Evolutionary conservation across 2,888 invertebrate genomes (phyloP).

Genomic region (Glomeris marginata): DNA sequence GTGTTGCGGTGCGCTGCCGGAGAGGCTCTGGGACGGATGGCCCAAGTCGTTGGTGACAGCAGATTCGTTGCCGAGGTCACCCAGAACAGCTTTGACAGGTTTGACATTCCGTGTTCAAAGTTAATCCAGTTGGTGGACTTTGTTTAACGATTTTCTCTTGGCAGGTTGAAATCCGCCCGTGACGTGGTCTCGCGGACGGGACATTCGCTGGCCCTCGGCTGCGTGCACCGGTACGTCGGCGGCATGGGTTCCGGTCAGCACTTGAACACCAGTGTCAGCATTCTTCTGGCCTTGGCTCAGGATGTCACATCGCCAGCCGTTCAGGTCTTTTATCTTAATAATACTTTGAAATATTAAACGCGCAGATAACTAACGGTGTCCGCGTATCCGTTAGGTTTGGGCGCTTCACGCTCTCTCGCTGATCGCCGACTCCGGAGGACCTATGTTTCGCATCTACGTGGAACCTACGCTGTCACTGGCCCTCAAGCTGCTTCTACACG

Average conservation of each 20-base stretch:
- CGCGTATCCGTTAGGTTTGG: constrained; percentile 54
- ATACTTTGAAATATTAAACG: too few relatives aligned
- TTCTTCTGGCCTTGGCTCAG: constrained; percentile 82
- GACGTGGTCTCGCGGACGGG: constrained; percentile 72
- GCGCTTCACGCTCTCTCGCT: constrained; percentile 86
- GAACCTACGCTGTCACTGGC: constrained; percentile 83
- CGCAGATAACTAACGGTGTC: too few relatives aligned
- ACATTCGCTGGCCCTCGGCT: constrained; percentile 86
- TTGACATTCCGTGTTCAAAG: constrained; percentile 12
- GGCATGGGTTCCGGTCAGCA: constrained; percentile 93
- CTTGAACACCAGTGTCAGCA: constrained; percentile 83
- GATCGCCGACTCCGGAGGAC: constrained; percentile 94
- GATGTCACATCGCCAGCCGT: constrained; percentile 84
- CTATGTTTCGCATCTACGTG: constrained; percentile 96
- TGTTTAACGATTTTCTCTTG: constrained; percentile 16
- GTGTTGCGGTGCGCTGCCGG: constrained; percentile 82
- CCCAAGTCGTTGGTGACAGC: constrained; percentile 73
- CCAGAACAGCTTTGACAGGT: constrained; percentile 72
- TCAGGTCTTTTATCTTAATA: too few relatives aligned
- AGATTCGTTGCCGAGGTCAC: constrained; percentile 77
- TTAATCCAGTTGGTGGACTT: constrained; percentile 1
- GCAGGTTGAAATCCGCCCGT: constrained; percentile 55
- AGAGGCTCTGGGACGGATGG: constrained; percentile 84
- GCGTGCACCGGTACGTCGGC: constrained; percentile 86
- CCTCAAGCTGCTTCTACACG: constrained; percentile 71